phyloP scores from a whole-genome alignment of 2,113 vertebrate genomes.

The Apaloderma vittatum region DNA sequence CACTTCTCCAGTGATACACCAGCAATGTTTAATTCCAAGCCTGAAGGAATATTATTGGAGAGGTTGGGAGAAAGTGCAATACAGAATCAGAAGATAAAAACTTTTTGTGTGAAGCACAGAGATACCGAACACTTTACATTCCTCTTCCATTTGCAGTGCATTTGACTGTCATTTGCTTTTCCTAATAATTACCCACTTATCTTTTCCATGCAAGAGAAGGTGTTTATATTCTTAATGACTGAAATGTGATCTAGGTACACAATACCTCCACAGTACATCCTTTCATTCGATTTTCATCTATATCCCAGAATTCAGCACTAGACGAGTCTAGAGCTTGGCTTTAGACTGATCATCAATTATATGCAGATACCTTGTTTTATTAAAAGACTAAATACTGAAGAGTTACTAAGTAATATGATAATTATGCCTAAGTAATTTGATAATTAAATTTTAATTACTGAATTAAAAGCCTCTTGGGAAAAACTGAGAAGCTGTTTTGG shows the following conservation, averaged over 20 bases:
- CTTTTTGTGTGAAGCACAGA: not conserved
- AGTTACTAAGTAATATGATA: not conserved
- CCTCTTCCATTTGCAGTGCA: not conserved
- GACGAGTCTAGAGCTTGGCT: not conserved
- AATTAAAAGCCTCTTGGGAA: constrained; percentile 18
- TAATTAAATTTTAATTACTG: constrained; percentile 10
- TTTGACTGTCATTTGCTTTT: not conserved
- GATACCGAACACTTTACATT: not conserved
- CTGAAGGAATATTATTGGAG: not conserved
- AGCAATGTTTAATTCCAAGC: not conserved
- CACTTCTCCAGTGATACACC: not conserved
- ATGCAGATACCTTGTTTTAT: not conserved
- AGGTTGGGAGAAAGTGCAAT: not conserved
- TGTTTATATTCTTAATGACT: not conserved
- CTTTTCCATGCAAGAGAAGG: not conserved
- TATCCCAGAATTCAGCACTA: not conserved
- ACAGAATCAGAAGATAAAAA: not conserved
- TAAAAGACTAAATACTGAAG: not conserved
- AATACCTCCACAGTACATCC: not conserved
- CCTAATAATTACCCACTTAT: not conserved
- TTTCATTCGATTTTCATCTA: not conserved
- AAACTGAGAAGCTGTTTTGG: not conserved
- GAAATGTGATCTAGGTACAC: not conserved
- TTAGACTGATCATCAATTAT: not conserved
- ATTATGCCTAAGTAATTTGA: not conserved